Base-by-base conservation (phyloP, 2,797 vertebrate species). In the Sebastolobus alascanus region DNA sequence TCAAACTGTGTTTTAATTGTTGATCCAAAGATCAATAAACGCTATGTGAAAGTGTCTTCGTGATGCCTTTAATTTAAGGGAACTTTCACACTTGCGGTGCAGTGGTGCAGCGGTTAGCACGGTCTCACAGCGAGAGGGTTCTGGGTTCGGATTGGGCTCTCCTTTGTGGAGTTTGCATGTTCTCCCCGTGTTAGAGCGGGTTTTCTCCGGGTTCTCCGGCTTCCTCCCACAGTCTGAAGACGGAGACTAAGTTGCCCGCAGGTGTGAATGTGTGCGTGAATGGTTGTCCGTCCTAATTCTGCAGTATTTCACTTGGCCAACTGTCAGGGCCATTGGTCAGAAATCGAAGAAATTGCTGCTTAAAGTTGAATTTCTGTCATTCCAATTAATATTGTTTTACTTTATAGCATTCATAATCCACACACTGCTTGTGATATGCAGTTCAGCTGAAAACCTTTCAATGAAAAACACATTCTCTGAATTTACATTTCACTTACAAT, bases 401-500 rank as follows among this genome's bases (percentile, higher is more conserved):
- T 54, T n/a, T 40, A 18, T 3, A 3, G 5, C 18, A 1, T 54
- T 54, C 2, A 29, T 43, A 33, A 66, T 40, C 38, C 11, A 27
- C 54, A 8, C 18, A 6, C 8, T 37, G 27, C 22, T 50, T 12
- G 31, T 50, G 29, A 56, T 55, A 13, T 46, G 22, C 20, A n/a
- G 50, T n/a, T 73, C 50, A 80, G 20, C 50, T n/a, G 25, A 54
- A n/a, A 70, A 54, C 33, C 20, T 35, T 59, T 29, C 4, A 20
- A 31, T 40, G 7, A 56, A 40, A 14, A 35, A 43, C 11, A 55
- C 2, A 8, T 5, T 43, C 10, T 77, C 58, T 43, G 27, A 71
- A 20, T 81, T 72, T n/a, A 75, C 38, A 37, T 55, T 6, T 74
- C 2, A 50, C 37, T 75, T 33, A 40, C 27, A 70, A 25, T 61